Base-by-base conservation (phyloP, 1,140 invertebrate genomes). In the Cataglyphis hispanica region DNA sequence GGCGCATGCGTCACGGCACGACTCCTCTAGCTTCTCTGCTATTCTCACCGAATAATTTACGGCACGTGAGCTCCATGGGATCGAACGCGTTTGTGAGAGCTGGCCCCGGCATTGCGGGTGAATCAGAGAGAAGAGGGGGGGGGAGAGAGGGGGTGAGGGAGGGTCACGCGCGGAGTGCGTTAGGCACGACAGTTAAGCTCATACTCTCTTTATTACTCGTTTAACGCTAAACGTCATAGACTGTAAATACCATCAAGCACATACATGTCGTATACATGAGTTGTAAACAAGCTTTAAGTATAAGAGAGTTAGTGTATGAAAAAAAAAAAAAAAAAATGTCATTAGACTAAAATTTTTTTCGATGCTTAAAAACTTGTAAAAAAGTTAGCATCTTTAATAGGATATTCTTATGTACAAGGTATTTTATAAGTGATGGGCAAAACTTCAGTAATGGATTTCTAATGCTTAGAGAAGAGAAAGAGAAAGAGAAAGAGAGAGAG, bases 1-100 rank as follows among this genome's bases (percentile, higher is more conserved):
- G 84, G 88, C 88, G 88, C 88, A 89, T 89, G 85, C 87, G 87
- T 75, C 58, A 69, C 87, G 87, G 84, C 87, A 89, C 88, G 78
- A 84, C 84, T 85, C 84, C 87, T 88, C 76, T 86, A 85, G 87
- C 84, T 85, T 70, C 87, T 89, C 84, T 86, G 87, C 88, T 89
- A 89, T 89, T 89, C 88, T 89, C 88, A 89, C 88, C 87, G 84
- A 89, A 89, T 88, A 89, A 89, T 89, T 89, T 89, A 89, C 88
- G 72, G 87, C 88, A 89, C 88, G 88, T 89, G 88, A 89, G 88
- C 88, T 89, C 87, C 87, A 77, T 87, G 77, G 87, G 88, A 89
- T 88, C 83, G 88, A 86, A 89, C 83, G 84, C 84, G 64, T 89
- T 89, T 85, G 80, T 89, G 88, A 89, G 67, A 74, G 34, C 72